A percentile compares a stretch with the other conserved stretches of the same genome.
Conservation (phyloP, 92 coral and sea anemone species). For the Actinernus sp. region DNA sequence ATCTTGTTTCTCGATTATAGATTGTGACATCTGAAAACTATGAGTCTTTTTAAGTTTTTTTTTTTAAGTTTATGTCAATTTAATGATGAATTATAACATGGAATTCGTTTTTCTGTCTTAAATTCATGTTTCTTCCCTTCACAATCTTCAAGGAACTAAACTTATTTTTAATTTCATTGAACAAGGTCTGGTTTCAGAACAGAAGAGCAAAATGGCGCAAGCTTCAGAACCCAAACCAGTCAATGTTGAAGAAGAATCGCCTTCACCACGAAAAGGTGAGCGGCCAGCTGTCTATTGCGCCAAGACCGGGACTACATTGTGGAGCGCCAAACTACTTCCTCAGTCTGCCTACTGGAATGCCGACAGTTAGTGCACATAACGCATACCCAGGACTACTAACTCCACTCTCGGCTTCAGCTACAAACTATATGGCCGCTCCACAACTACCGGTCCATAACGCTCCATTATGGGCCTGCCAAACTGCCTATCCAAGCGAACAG, state of each 20-base stretch:
- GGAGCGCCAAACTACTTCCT: slow-evolving; percentile 94
- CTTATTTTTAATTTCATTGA: not conserved
- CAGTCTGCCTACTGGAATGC: slow-evolving; percentile 86
- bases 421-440: slow-evolving; percentile 89
- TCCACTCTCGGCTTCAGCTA: slow-evolving; percentile 80
- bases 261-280: slow-evolving; percentile 70
- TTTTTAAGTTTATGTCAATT: too few species aligned
- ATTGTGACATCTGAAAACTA: too few species aligned
- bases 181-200: slow-evolving; percentile 99
- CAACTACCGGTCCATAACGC: slow-evolving; percentile 93
- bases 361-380: slow-evolving; percentile 83
- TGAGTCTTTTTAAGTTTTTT: too few species aligned
- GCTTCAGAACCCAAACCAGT: slow-evolving; percentile 89
- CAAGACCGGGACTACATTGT: slow-evolving; percentile 95
- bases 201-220: slow-evolving; percentile 99
- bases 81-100: too few species aligned
- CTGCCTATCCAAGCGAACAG: slow-evolving; percentile 81
- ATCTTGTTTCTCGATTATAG: too few species aligned
- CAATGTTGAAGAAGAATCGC: slow-evolving; percentile 84
- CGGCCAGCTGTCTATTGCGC: slow-evolving; percentile 98
- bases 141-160: not conserved
- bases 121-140: not conserved
- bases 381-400: slow-evolving; percentile 87
- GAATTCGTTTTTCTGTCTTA: slow-evolving; percentile 2
- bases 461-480: slow-evolving; percentile 95